Evolutionary conservation across 2,888 invertebrate genomes (phyloP).

Genomic region (Stratiomys singularior): DNA sequence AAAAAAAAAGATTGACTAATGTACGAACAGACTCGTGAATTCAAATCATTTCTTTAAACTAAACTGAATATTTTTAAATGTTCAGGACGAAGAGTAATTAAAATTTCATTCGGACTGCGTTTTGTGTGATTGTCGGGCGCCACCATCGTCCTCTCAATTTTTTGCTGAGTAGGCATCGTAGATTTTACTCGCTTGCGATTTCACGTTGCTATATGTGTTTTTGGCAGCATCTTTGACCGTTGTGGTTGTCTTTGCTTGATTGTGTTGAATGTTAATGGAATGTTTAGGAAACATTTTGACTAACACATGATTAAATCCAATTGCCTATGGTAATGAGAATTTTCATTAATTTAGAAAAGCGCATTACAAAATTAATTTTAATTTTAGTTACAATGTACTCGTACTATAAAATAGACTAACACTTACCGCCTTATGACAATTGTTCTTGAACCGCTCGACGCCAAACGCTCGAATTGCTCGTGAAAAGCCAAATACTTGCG

Average conservation of each 20-base stretch:
- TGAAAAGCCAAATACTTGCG: conserved; percentile 87
- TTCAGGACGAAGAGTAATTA: too few relatives aligned
- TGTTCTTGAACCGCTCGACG: conserved; percentile 87
- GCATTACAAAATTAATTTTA: too few relatives aligned
- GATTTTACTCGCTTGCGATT: conserved; percentile 66
- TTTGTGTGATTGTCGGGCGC: too few relatives aligned
- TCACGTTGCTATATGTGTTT: conserved; percentile 83
- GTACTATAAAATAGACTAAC: too few relatives aligned
- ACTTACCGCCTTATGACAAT: conserved; percentile 80
- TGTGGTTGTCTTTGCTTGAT: conserved; percentile 57
- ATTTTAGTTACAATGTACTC: too few relatives aligned
- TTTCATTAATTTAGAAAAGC: background rate
- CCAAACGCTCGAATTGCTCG: conserved; percentile 90
- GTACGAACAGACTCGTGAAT: too few relatives aligned
- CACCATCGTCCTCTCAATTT: conserved; percentile 57
- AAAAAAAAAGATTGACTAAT: too few relatives aligned
- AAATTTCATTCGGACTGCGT: too few relatives aligned
- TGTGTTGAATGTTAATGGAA: conserved; percentile 56
- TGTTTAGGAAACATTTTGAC: conserved; percentile 49
- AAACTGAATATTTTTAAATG: too few relatives aligned
- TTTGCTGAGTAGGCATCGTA: conserved; percentile 64
- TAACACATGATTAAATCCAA: conserved; percentile 47
- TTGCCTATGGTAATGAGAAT: conserved; percentile 53
- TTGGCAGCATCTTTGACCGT: conserved; percentile 83
- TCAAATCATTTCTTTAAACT: too few relatives aligned